A percentile compares a stretch with the other conserved stretches of the same genome.
Conservation (phyloP, 2,113 vertebrate species). For the Caretta caretta region DNA sequence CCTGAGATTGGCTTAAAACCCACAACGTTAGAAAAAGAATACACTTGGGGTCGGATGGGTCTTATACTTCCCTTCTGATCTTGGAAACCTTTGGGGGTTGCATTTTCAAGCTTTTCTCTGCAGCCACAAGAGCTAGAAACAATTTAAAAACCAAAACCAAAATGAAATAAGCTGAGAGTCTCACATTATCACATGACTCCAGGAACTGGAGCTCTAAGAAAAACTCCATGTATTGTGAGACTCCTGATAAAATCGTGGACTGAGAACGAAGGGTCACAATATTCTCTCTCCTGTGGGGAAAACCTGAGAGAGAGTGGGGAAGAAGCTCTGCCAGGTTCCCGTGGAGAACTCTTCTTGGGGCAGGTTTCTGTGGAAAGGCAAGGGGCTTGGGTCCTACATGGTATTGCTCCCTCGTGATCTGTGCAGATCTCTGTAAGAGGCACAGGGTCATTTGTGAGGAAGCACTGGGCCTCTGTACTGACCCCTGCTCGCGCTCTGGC, state of each 20-base stretch:
- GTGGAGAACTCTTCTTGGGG: neutral
- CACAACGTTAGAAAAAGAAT: neutral
- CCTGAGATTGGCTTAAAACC: neutral
- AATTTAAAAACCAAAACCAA: neutral
- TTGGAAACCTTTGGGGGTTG: neutral
- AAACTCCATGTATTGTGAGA: neutral
- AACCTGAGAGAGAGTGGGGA: neutral
- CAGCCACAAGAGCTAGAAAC: neutral
- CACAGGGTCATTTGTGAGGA: neutral
- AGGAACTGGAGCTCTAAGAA: neutral
- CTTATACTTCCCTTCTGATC: neutral
- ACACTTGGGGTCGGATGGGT: neutral
- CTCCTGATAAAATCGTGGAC: neutral
- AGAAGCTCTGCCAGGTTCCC: neutral
- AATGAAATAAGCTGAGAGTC: neutral
- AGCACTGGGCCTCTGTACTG: accelerated
- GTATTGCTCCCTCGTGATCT: neutral
- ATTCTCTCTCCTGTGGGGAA: neutral
- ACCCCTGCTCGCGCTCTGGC: neutral
- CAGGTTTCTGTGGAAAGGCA: neutral
- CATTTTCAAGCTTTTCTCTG: neutral
- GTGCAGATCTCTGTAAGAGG: neutral
- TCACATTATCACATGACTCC: neutral
- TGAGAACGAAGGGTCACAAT: neutral
- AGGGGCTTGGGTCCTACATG: neutral